These are phyloP conservation scores for Acanthosepion esculentum DNA, from an alignment of 2,888 invertebrate species.

Conservation along the genomic window DNA sequence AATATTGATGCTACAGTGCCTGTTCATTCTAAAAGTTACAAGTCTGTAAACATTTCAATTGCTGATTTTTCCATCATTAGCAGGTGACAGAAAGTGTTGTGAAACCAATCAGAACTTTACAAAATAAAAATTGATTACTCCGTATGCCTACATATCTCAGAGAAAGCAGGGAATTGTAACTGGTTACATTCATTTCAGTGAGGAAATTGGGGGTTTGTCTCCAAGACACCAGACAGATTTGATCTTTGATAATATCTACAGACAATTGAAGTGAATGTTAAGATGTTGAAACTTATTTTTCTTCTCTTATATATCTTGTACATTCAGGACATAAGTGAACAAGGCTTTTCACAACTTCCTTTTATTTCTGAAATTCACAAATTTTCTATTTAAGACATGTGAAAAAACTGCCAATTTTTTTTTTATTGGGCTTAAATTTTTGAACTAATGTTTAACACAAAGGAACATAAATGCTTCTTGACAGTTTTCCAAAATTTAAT, in stretches of 20 bases:
- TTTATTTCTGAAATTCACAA: too few relatives aligned
- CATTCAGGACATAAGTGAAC: too few relatives aligned
- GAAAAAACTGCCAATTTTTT: too few relatives aligned
- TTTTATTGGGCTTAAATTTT: too few relatives aligned
- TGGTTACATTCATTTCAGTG: not conserved
- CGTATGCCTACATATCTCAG: not conserved
- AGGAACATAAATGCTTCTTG: too few relatives aligned
- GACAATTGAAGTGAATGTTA: too few relatives aligned
- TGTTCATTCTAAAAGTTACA: not conserved
- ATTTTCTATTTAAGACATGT: too few relatives aligned
- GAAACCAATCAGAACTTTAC: not conserved
- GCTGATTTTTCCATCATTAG: not conserved
- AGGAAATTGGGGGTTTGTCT: not conserved
- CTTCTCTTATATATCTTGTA: too few relatives aligned
- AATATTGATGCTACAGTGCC: not conserved
- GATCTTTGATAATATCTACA: not conserved
- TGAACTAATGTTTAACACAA: too few relatives aligned
- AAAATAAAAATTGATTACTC: not conserved
- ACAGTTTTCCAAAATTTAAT: too few relatives aligned
- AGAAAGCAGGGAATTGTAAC: not conserved
- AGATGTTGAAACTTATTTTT: too few relatives aligned
- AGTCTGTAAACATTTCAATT: conserved; percentile 10
- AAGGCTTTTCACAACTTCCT: too few relatives aligned
- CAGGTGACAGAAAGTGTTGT: not conserved
- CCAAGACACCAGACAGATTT: not conserved